These are phyloP conservation scores for Beris chalybata DNA, from an alignment of 2,888 invertebrate genomes.

Conservation along the genomic window DNA sequence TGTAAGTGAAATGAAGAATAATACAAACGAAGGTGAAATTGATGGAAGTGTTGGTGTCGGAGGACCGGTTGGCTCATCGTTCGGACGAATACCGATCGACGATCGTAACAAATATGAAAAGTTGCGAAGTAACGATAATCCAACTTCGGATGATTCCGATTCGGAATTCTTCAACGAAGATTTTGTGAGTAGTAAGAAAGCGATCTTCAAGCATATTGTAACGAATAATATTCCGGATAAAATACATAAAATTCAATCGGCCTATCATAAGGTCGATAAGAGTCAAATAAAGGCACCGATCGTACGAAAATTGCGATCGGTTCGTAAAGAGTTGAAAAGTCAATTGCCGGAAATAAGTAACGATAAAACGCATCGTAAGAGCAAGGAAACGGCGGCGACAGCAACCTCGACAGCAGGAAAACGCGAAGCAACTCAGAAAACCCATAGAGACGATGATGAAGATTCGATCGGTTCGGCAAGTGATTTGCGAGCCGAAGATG, in stretches of 20 bases:
- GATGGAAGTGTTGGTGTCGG: constrained; percentile 46
- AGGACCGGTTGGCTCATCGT: constrained; percentile 58
- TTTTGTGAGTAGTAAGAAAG: constrained; percentile 47
- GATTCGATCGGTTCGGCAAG: constrained; percentile 75
- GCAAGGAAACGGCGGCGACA: constrained; percentile 33
- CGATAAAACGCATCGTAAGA: background rate
- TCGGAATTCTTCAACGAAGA: constrained; percentile 55
- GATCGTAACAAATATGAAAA: constrained; percentile 79
- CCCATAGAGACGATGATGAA: constrained; percentile 60
- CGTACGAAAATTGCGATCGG: constrained; percentile 58
- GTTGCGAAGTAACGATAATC: constrained; percentile 64
- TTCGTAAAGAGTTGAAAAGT: constrained; percentile 47
- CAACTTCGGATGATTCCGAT: constrained; percentile 61
- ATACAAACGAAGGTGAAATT: constrained; percentile 43
- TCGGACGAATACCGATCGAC: constrained; percentile 66
- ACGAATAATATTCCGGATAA: constrained; percentile 61
- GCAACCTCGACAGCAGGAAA: constrained; percentile 37
- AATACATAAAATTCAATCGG: constrained; percentile 58
- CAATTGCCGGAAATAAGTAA: constrained; percentile 24
- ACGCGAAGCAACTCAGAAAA: constrained; percentile 40
- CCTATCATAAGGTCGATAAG: constrained; percentile 60
- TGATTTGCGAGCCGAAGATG: constrained; percentile 64
- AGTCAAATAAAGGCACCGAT: constrained; percentile 53
- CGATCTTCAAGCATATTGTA: constrained; percentile 56
- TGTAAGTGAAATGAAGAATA: constrained; percentile 45